Evolutionary conservation across 1,140 invertebrate species (phyloP), one percentile per base, ranked within the genome.

Genomic region (Eubasilissa regina): DNA sequence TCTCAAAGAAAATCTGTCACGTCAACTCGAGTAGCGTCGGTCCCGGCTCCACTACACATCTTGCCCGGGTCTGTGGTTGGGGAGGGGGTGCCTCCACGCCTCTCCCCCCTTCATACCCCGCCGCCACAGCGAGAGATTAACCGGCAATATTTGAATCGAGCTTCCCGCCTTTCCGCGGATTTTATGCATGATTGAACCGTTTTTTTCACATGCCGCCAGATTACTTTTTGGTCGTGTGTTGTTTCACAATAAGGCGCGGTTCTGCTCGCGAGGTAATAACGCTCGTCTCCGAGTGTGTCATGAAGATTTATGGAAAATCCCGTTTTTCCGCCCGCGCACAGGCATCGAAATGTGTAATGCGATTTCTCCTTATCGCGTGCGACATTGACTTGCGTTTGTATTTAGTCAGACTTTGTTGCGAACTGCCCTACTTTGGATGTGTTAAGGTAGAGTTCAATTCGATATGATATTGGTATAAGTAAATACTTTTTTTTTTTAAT

Each of bases 101-200:
- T 15, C 53, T n/a, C 4, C 53, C 15, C 15, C 53, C 53, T n/a
- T 15, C 7, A 35, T 64, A 11, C 15, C 60, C 60, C 60, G 11
- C 64, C 44, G n/a, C 45, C 21, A 47, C 21, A n/a, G n/a, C 21
- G 35, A 73, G 68, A 73, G 68, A 73, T 73, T 73, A 73, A 55
- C 51, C 48, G 21, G 68, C 19, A 51, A 55, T 72, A 55, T 73
- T 73, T 51, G 68, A 73, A 53, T 51, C 68, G 47, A 73, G 51
- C 51, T 55, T 55, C 68, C 68, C 47, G 15, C 56, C 21, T 55
- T 25, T 73, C 48, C 45, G 45, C 68, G 45, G 68, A 72, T 53
- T 25, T 47, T 73, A 55, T 55, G 48, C 68, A 73, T 73, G 68
- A 73, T 73, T 73, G 68, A 73, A 53, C 19, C 68, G 12, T 73